Base-by-base conservation (phyloP, 53 echinoderm and acorn worm species). In the Antedon mediterranea region DNA sequence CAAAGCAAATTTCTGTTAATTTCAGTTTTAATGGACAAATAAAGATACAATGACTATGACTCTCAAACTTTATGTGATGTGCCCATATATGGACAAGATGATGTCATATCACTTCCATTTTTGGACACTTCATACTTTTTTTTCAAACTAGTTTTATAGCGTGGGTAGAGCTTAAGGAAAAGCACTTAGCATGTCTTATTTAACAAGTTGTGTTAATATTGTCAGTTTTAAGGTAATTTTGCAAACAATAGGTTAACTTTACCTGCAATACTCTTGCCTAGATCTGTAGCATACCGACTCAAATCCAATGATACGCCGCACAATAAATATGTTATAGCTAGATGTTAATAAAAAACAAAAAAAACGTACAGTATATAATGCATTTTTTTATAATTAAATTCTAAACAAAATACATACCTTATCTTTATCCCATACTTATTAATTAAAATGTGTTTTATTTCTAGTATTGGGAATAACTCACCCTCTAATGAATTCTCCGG, bases 401-500 rank as follows among this genome's bases (percentile, higher is more conserved):
- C 18, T 26, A 77, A 34, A n/a, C n/a, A n/a, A n/a, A n/a, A 34
- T 34, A 32, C 4, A 31, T 0, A 0, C 71, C 0, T 26, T 6
- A 34, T 31, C 33, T 57, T 3, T 23, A 82, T 37, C 74, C 27
- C 23, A 23, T 30, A n/a, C n/a, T n/a, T n/a, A n/a, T n/a, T n/a
- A 3, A 23, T 29, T n/a, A 30, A 0, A 74, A 30, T 74, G 28
- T 31, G 31, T 32, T n/a, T 13, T 18, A 29, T 76, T 29, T 7
- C 76, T 30, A 31, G 8, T 20, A 28, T 18, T 32, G 29, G 3
- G 75, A n/a, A 18, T 30, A 20, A 30, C 30, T 71, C 85, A 95
- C 97, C 97, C 89, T 87, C 79, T 2, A 95, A 75, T 30, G 92
- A 84, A 79, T 95, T 95, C 74, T 95, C 97, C 3, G 97, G 92